phyloP scores from a whole-genome alignment of 2,113 vertebrate species.

The Lagopus leucura region DNA sequence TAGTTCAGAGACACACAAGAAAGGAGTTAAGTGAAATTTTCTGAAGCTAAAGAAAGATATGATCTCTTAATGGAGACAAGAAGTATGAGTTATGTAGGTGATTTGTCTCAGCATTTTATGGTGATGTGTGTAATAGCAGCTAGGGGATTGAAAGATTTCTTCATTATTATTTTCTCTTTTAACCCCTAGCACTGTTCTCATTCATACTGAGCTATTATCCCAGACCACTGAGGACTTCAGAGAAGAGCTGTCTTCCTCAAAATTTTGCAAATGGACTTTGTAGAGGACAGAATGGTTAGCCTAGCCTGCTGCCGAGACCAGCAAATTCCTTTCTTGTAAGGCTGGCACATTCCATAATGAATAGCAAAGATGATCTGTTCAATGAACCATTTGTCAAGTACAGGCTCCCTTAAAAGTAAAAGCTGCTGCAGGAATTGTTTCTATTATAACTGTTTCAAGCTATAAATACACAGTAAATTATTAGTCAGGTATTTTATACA shows the following conservation, averaged over 20 bases:
- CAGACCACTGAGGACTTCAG: background rate
- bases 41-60: background rate
- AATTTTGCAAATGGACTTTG: background rate
- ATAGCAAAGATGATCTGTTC: constrained; percentile 21
- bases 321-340: constrained; percentile 23
- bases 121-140: background rate
- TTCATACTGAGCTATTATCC: background rate
- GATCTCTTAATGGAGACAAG: background rate
- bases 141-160: background rate
- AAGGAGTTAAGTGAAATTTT: background rate
- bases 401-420: constrained; percentile 11
- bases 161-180: background rate
- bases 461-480: constrained; percentile 40
- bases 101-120: background rate
- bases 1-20: background rate
- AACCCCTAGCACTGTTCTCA: background rate
- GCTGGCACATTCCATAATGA: constrained; percentile 21
- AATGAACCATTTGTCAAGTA: background rate
- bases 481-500: constrained; percentile 39
- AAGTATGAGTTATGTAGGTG: background rate
- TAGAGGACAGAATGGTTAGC: background rate
- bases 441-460: constrained; percentile 12
- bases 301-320: background rate
- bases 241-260: background rate
- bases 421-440: background rate